Percentiles rank a stretch among this genome's conserved stretches.
Conservation (phyloP, 2,797 vertebrate genomes). For the Carapus acus region DNA sequence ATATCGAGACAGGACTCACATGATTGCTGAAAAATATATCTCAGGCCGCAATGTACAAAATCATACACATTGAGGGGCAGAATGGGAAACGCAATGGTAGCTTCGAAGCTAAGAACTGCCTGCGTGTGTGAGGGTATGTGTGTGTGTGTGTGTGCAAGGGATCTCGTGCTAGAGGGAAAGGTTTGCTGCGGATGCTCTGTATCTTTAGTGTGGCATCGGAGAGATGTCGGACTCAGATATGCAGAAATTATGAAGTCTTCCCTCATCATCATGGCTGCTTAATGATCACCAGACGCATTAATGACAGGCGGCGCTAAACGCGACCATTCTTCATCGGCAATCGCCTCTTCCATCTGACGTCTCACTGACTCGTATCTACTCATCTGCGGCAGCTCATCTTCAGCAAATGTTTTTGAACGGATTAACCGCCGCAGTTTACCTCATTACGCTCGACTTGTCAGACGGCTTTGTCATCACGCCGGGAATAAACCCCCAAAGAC, state of each 20-base stretch:
- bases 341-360: conserved; percentile 46
- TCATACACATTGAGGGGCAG: neutral
- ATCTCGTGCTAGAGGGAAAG: neutral
- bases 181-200: neutral
- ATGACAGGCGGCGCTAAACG: conserved; percentile 36
- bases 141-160: conserved; percentile 6
- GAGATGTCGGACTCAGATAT: conserved; percentile 1
- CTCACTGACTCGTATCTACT: conserved; percentile 49
- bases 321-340: conserved; percentile 34
- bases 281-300: conserved; percentile 20
- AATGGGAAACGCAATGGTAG: too few relatives aligned
- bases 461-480: conserved; percentile 46
- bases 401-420: conserved; percentile 51
- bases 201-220: neutral
- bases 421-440: conserved; percentile 56
- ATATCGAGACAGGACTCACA: conserved; percentile 27
- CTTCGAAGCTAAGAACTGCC: neutral
- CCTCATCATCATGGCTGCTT: conserved; percentile 12
- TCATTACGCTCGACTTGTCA: conserved; percentile 57
- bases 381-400: conserved; percentile 37
- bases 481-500: conserved; percentile 33
- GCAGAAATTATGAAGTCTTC: conserved; percentile 10
- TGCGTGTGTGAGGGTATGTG: neutral
- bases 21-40: conserved; percentile 12
- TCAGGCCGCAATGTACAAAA: neutral